phyloP scores from a whole-genome alignment of 1,140 invertebrate species.

The Choristoneura fumiferana region DNA sequence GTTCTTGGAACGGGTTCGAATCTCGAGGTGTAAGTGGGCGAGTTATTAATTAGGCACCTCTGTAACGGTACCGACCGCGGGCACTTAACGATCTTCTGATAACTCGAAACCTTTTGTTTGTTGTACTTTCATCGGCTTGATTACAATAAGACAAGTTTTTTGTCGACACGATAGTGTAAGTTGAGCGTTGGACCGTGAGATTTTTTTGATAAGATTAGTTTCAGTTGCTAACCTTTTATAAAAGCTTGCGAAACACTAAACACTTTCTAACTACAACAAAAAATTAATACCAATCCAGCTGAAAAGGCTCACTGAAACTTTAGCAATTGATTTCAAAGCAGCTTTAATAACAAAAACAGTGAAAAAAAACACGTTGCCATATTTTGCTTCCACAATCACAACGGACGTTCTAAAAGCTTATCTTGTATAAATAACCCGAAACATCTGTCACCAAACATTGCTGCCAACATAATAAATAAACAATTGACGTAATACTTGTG shows the following conservation, averaged over 20 bases:
- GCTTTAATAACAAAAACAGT: neutral
- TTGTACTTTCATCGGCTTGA: constrained; percentile 32
- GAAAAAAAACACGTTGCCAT: neutral
- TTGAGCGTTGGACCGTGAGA: constrained; percentile 23
- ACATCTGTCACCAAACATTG: neutral
- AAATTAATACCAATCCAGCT: neutral
- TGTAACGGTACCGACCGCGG: constrained; percentile 47
- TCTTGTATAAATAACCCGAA: neutral
- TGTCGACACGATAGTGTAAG: constrained; percentile 5
- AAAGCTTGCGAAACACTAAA: constrained; percentile 2
- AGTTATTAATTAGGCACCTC: constrained; percentile 62
- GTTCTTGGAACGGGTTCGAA: constrained; percentile 43
- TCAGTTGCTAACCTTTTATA: constrained; percentile 5
- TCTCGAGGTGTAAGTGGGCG: constrained; percentile 48
- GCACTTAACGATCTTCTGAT: constrained; percentile 45
- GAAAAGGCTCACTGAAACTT: neutral
- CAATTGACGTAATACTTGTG: constrained; percentile 6
- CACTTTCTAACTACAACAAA: neutral
- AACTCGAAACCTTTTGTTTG: constrained; percentile 38
- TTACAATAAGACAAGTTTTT: constrained; percentile 28
- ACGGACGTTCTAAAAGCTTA: neutral
- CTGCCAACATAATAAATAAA: neutral
- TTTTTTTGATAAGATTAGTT: constrained; percentile 27
- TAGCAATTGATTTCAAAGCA: neutral
- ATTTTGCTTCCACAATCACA: neutral